Percentiles rank a stretch among this genome's conserved stretches.
Conservation (phyloP, 64 coral and sea anemone genomes). For the Montipora efflorescens region DNA sequence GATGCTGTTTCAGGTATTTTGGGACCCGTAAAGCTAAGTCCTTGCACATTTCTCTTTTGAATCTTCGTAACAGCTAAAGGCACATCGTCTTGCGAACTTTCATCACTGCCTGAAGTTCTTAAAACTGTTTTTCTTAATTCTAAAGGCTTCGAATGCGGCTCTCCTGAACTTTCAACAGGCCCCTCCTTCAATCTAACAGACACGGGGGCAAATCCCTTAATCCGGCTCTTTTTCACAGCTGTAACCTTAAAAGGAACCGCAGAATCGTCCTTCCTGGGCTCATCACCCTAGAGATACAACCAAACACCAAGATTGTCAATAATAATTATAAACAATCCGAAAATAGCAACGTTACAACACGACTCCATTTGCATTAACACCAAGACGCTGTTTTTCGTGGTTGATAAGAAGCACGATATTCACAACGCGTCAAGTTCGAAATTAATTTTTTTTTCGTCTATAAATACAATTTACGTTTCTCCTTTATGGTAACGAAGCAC, state of each 20-base stretch:
- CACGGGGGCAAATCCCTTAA: conserved; percentile 43
- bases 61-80: not conserved
- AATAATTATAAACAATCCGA: not conserved
- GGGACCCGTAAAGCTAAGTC: not conserved
- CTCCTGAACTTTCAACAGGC: not conserved
- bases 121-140: conserved; percentile 7
- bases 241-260: conserved; percentile 50
- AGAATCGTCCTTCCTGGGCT: conserved; percentile 20
- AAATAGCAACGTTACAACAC: not conserved
- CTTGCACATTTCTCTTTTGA: conserved; percentile 11
- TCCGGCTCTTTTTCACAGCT: conserved; percentile 29
- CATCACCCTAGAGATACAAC: conserved; percentile 41
- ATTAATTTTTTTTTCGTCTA: too few species aligned
- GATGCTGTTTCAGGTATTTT: not conserved
- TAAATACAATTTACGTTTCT: too few species aligned
- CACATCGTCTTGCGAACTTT: not conserved
- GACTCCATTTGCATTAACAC: not conserved
- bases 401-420: too few species aligned
- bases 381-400: not conserved
- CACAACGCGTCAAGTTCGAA: too few species aligned
- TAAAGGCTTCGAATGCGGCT: not conserved
- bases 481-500: too few species aligned
- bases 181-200: conserved; percentile 31
- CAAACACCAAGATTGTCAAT: conserved; percentile 10
- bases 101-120: not conserved